Conservation (phyloP, 2,113 vertebrate genomes). For the Nycticryphes semicollaris region DNA sequence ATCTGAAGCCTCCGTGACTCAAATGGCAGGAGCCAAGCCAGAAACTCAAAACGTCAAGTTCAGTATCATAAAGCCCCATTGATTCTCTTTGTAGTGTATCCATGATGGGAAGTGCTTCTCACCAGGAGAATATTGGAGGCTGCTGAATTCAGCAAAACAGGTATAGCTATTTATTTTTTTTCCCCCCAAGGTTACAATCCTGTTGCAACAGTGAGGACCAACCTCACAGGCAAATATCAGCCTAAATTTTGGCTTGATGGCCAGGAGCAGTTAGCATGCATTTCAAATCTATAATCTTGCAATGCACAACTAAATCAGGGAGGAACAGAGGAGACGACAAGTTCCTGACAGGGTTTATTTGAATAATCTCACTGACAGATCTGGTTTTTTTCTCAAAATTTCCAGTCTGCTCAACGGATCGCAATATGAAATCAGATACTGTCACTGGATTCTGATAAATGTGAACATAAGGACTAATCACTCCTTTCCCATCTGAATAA, state of each 20-base stretch:
- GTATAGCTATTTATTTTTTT: neutral
- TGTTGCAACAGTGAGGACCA: neutral
- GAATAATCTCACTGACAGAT: slow-evolving; percentile 62
- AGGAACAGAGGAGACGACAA: neutral
- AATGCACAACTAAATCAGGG: neutral
- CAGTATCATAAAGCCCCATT: neutral
- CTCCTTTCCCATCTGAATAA: neutral
- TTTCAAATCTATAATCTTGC: neutral
- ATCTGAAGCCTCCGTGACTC: neutral
- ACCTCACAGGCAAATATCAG: neutral
- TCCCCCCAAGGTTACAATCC: neutral
- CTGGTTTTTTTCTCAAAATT: slow-evolving; percentile 23
- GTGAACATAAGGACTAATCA: slow-evolving; percentile 5
- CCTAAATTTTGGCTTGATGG: neutral
- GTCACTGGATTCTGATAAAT: neutral
- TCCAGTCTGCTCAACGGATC: neutral
- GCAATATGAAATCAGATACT: slow-evolving; percentile 16
- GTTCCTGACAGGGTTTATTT: neutral
- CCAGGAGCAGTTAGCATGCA: neutral
- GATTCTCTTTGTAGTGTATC: neutral
- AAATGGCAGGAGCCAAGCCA: neutral
- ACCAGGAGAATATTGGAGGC: neutral
- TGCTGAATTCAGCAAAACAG: neutral
- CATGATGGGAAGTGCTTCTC: neutral
- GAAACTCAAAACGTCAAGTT: neutral